Evolutionary conservation across 2,113 vertebrate genomes (phyloP).

Genomic region (Synodontis membranacea): DNA sequence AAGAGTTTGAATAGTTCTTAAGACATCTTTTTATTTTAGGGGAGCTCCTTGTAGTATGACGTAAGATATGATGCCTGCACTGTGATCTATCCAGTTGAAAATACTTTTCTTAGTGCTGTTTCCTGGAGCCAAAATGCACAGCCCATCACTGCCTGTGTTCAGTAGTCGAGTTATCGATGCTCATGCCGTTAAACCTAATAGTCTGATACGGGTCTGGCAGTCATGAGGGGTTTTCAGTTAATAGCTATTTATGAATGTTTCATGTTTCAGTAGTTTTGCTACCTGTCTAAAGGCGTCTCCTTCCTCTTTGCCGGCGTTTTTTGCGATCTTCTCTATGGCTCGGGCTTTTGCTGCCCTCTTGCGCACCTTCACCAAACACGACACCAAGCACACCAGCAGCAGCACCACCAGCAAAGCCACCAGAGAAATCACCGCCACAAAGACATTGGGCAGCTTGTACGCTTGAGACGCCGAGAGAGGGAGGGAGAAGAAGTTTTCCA

Average conservation of each 20-base stretch:
- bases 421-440: slow-evolving; percentile 74
- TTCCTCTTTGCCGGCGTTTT: slow-evolving; percentile 72
- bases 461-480: slow-evolving; percentile 60
- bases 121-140: neutral
- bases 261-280: neutral
- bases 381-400: slow-evolving; percentile 74
- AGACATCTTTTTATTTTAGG: neutral
- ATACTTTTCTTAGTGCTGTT: neutral
- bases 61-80: neutral
- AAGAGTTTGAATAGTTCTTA: neutral
- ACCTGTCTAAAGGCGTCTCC: slow-evolving; percentile 78
- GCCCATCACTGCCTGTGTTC: neutral
- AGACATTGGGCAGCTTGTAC: slow-evolving; percentile 68
- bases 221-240: neutral
- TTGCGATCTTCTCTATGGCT: slow-evolving; percentile 71
- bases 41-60: neutral
- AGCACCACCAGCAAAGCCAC: slow-evolving; percentile 72
- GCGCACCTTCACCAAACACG: slow-evolving; percentile 75
- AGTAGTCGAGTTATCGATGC: neutral
- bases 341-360: slow-evolving; percentile 71
- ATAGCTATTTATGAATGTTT: neutral
- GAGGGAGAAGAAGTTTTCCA: neutral
- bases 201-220: neutral
- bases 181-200: neutral
- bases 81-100: neutral